phyloP scores from a whole-genome alignment of 2,888 invertebrate species.

The Gymnoscelis rufifasciata region DNA sequence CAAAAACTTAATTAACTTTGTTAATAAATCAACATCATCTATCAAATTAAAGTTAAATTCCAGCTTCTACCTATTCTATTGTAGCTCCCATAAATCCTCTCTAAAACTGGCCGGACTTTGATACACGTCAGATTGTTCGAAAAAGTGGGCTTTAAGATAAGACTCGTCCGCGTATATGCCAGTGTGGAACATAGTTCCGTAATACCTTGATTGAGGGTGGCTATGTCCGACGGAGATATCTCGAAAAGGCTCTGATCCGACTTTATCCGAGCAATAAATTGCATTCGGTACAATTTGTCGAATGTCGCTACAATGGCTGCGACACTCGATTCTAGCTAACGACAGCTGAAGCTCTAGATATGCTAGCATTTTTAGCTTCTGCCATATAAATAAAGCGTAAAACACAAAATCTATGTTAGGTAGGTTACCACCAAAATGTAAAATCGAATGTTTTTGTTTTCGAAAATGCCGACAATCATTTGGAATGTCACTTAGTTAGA shows the following conservation, averaged over 20 bases:
- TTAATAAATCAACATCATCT: too few species aligned
- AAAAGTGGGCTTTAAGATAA: neutral
- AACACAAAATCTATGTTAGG: too few species aligned
- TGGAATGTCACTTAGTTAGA: too few species aligned
- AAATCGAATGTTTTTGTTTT: too few species aligned
- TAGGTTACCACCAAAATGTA: too few species aligned
- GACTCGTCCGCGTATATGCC: neutral
- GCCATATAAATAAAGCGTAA: too few species aligned
- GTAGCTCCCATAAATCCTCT: too few species aligned
- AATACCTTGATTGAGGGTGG: conserved; percentile 38
- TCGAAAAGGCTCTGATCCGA: conserved; percentile 32
- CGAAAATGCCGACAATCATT: too few species aligned
- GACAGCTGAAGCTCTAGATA: conserved; percentile 24
- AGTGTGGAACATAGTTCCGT: neutral
- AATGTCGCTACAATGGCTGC: conserved; percentile 21
- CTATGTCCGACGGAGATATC: conserved; percentile 31
- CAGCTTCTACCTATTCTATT: too few species aligned
- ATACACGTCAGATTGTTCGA: too few species aligned
- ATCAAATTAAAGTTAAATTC: too few species aligned
- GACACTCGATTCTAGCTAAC: conserved; percentile 19
- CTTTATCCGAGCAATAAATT: conserved; percentile 47
- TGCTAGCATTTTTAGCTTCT: conserved; percentile 8
- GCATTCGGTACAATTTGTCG: conserved; percentile 46
- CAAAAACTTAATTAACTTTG: too few species aligned
- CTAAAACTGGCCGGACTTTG: conserved; percentile 22